Conservation (phyloP, 2,113 vertebrate species). For the Ursus arctos region DNA sequence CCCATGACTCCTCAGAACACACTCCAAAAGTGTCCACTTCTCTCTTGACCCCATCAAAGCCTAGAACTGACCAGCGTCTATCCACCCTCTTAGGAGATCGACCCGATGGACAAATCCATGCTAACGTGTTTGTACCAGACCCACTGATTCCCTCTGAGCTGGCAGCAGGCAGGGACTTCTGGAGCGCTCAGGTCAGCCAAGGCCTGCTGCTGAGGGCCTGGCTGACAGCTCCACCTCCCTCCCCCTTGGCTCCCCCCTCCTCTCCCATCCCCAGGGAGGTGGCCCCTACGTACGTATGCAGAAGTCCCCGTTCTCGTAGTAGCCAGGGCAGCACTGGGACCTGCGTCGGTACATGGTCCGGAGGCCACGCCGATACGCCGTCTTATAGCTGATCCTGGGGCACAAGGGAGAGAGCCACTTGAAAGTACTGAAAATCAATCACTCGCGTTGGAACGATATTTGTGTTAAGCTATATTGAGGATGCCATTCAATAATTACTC, state of each 20-base stretch:
- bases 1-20: not conserved
- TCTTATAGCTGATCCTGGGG: constrained; percentile 99
- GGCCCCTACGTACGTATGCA: constrained; percentile 95
- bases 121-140: not conserved
- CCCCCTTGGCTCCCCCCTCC: too few species aligned
- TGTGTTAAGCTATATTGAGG: constrained; percentile 83
- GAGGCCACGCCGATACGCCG: constrained; percentile 96
- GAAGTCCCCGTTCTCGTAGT: constrained; percentile 97
- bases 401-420: constrained; percentile 84
- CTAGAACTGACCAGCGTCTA: not conserved
- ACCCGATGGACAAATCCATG: not conserved
- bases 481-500: constrained; percentile 87
- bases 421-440: constrained; percentile 87
- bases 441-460: constrained; percentile 80
- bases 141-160: not conserved
- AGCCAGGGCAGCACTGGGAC: constrained; percentile 99
- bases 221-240: not conserved
- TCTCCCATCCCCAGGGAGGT: not conserved
- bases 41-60: not conserved
- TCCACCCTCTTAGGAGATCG: not conserved
- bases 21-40: not conserved
- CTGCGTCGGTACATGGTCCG: constrained; percentile 98
- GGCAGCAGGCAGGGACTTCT: not conserved
- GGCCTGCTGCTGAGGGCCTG: not conserved
- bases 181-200: not conserved